Evolutionary conservation across 30 jellyfish, hydroid and myxozoan species (phyloP).

Genomic region (Aurelia aurita): DNA sequence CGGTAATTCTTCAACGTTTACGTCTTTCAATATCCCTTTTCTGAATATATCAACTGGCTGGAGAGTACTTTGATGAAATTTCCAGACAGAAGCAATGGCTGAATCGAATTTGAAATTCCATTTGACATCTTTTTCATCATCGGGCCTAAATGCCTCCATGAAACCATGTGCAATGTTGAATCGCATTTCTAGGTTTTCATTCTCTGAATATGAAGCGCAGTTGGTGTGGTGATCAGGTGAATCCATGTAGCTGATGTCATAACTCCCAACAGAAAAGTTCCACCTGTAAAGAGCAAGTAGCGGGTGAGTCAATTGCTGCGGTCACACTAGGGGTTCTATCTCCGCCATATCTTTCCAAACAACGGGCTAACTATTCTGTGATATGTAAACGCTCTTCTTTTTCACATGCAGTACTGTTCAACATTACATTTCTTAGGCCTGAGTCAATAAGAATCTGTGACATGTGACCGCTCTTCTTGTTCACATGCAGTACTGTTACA

Average conservation of each 20-base stretch:
- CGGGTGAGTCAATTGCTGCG: no score
- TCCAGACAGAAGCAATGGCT: conserved; percentile 94
- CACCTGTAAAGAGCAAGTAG: conserved; percentile 68
- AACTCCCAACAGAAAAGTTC: conserved; percentile 94
- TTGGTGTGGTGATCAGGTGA: conserved; percentile 34
- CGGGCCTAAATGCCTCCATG: conserved; percentile 49
- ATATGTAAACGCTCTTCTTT: no score
- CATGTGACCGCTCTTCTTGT: no score
- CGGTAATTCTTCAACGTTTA: conserved; percentile 34
- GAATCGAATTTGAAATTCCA: conserved; percentile 87
- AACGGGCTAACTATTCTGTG: no score
- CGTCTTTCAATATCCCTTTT: conserved; percentile 69
- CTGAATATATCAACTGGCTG: conserved; percentile 80
- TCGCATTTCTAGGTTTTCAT: conserved; percentile 14
- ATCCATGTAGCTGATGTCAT: conserved; percentile 80
- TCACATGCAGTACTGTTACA: no score
- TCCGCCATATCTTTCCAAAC: no score
- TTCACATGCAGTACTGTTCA: no score
- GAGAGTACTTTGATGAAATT: conserved; percentile 47
- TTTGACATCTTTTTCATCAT: conserved; percentile 3
- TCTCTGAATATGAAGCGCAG: conserved; percentile 15
- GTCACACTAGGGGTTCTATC: no score
- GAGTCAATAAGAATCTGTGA: no score
- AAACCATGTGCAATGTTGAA: conserved; percentile 83
- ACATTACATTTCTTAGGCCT: no score